Base-by-base conservation (phyloP, 2,888 invertebrate species). In the Andrena trimmerana region DNA sequence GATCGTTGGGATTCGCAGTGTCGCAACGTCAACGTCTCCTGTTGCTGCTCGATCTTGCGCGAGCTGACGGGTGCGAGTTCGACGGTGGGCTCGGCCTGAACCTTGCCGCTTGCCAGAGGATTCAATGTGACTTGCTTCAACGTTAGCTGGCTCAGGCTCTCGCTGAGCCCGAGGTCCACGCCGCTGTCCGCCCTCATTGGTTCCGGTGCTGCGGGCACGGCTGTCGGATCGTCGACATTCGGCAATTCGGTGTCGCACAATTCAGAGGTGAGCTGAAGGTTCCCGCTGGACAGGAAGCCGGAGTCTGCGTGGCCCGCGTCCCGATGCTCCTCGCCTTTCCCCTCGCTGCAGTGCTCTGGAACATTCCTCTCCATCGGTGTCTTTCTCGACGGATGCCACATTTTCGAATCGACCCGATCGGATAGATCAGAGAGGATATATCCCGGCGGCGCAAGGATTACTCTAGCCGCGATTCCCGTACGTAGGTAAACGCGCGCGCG, bases 161-260 rank as follows among this genome's bases (percentile, higher is more conserved):
- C 96, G 72, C 96, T 95, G 87, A 96, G 94, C 76, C 94, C 95
- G 92, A 94, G 93, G 90, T 96, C 96, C 36, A 96, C 95, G 89
- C 96, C 97, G 95, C 96, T 96, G 92, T 97, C 97, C 77, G 96
- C 93, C 92, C 95, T 95, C 95, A 96, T 96, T 76, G 88, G 87
- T 87, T 89, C 87, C 48, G 86, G 76, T 7, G 59, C 80, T 8
- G 68, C 76, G 57, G 83, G 29, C 10, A 62, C 81, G 48, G 67
- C 70, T 33, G 72, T 50, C 54, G 50, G 42, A 16, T 42, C 42
- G 42, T 42, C 62, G 67, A 48, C 75, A 74, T 68, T 78, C 29
- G 31, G 20, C 20, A 85, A 62, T 31, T 88, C 87, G n/a, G 88
- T 87, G 36, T 84, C 84, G 27, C 65, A 81, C 5, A 89, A 36